Base-by-base conservation (phyloP, 2,797 vertebrate species). In the Crocodylus rhombifer region DNA sequence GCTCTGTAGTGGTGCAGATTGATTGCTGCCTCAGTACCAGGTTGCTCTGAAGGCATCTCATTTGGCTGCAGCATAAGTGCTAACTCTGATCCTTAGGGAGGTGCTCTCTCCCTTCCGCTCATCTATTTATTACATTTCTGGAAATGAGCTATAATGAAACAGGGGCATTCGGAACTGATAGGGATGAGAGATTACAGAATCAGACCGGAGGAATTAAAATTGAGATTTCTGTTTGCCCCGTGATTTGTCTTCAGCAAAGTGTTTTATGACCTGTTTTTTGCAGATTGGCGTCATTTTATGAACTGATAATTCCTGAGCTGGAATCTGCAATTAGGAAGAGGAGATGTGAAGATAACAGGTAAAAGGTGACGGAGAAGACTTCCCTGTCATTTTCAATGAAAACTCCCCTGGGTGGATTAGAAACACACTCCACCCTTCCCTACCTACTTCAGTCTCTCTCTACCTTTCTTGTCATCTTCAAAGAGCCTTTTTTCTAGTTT, bases 251-350 rank as follows among this genome's bases (percentile, higher is more conserved):
- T 71, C 23, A 64, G 30, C 51, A 77, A 77, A 75, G 33, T 26
- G 25, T 2, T 21, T 77, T 78, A 86, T 75, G 84, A 55, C 23
- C 51, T 90, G 61, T n/a, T 88, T 92, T 82, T 87, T 75, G 33
- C 96, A 99, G 99, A 89, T 96, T 99, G 88, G 98, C 98, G 85
- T 98, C 98, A 0, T 99, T 99, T 97, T 99, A 99, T 80, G 99
- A 99, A 94, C 84, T 97, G 58, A 97, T 97, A 15, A 95, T 99
- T 95, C 98, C 99, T 42, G 99, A 99, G 61, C 96, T 99, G 60
- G 99, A 99, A 97, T 98, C 98, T 91, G 98, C 98, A 7, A 95
- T 99, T 88, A 99, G 96, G 93, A 99, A 98, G 97, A 99, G 99
- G 85, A 98, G 96, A 88, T 99, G 98, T 84, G 98, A 98, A 36